These are phyloP conservation scores for Drosophila neonasuta DNA, from an alignment of 2,888 invertebrate species.

Conservation along the genomic window DNA sequence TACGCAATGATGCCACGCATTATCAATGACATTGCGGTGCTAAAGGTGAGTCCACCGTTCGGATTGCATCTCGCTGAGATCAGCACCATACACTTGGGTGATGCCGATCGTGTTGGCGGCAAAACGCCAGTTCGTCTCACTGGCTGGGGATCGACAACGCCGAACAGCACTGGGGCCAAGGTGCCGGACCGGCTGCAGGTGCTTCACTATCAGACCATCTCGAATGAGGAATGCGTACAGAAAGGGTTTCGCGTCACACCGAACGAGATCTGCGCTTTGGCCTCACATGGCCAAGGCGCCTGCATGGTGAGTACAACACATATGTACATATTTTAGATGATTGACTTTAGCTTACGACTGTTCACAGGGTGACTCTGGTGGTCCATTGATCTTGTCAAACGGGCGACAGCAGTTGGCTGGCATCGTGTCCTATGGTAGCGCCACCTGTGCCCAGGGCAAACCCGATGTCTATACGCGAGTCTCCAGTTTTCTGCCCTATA, in stretches of 20 bases:
- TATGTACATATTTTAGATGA: neutral
- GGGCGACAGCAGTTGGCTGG: conserved; percentile 73
- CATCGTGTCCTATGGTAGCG: conserved; percentile 80
- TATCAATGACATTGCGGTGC: conserved; percentile 78
- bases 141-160: conserved; percentile 80
- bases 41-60: conserved; percentile 75
- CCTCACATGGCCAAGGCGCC: conserved; percentile 74
- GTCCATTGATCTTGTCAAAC: conserved; percentile 78
- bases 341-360: neutral
- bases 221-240: conserved; percentile 78
- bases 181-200: conserved; percentile 79
- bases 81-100: conserved; percentile 61
- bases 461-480: conserved; percentile 82
- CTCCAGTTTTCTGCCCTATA: conserved; percentile 78
- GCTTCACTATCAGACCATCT: conserved; percentile 78
- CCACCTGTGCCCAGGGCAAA: conserved; percentile 75
- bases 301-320: conserved; percentile 76
- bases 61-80: conserved; percentile 62
- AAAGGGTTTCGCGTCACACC: conserved; percentile 76
- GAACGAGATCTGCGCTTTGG: conserved; percentile 80
- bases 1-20: conserved; percentile 63
- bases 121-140: conserved; percentile 74
- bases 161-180: conserved; percentile 53
- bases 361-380: conserved; percentile 81
- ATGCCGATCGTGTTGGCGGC: conserved; percentile 62